Evolutionary conservation across 1,140 invertebrate species (phyloP), one percentile per base, ranked within the genome.

Genomic region (Chlorops oryzae): DNA sequence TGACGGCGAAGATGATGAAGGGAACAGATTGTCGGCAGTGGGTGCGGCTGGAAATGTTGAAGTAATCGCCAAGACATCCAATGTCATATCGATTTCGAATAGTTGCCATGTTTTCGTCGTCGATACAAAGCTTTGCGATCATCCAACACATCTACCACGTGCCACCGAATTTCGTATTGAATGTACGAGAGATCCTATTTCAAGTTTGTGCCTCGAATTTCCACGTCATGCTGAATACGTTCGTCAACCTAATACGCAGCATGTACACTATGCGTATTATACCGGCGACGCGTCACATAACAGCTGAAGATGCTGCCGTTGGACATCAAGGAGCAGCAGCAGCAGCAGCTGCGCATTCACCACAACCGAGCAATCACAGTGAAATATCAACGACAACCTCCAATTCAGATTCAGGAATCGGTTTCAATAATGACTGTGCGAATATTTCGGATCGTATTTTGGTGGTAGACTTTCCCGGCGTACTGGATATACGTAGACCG

Each of bases 21-120:
- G 58, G 47, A 70, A 74, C 20, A 21, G 12, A 32, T 20, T 18
- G 21, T 5, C 4, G 18, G 25, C 5, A 38, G 32, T 4, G 49
- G 39, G 13, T 13, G 39, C 15, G 13, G 4, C 3, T 3, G 39
- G 39, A 17, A 23, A 13, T 17, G 22, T 3, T 3, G 4, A 12
- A 27, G 76, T 78, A 34, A 73, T 80, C 13, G 62, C 63, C 41
- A 12, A n/a, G n/a, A 20, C 17, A 22, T 18, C 9, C 6, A 5
- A 23, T 34, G n/a, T 39, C 27, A 20, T 5, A 17, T n/a, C 7
- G 46, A 78, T 86, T 1, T 91, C 90, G 12, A 90, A 90, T 64
- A 94, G 92, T 32, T 96, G 93, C 66, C 93, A 98, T 72, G 90
- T 96, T 1, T 98, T 98, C 70, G 91, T 90, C 53, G 87, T 95